Percentiles rank a stretch among this genome's conserved stretches.
Evolutionary conservation across 2,113 vertebrate species (phyloP).

Genomic region (Malurus cyaneus): DNA sequence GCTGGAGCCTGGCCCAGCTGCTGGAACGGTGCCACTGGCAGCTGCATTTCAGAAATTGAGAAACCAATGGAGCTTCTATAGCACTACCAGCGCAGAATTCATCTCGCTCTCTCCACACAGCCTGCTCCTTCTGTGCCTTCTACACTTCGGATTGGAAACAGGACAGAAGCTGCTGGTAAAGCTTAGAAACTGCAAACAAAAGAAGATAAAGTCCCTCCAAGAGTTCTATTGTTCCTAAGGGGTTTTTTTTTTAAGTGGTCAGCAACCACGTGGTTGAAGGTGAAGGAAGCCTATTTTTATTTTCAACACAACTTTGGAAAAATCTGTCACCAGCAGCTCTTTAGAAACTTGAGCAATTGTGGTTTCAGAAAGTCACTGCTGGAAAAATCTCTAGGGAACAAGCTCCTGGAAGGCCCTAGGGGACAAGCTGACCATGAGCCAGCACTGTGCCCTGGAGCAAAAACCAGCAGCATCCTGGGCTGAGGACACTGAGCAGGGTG

Average conservation of each 20-base stretch:
- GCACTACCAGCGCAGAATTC: background rate
- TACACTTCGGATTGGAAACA: background rate
- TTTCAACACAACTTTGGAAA: background rate
- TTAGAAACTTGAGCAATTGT: background rate
- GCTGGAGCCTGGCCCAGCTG: background rate
- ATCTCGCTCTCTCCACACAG: background rate
- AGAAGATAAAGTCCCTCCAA: background rate
- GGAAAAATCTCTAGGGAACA: background rate
- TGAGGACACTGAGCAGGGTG: background rate
- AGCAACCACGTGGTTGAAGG: background rate
- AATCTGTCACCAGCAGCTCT: background rate
- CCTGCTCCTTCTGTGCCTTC: background rate
- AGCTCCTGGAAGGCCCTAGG: background rate
- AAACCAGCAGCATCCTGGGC: background rate
- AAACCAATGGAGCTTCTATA: background rate
- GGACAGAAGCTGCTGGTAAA: background rate
- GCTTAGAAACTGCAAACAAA: background rate
- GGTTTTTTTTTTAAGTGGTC: background rate
- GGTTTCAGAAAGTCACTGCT: background rate
- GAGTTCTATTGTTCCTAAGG: background rate
- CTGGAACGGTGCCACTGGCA: background rate
- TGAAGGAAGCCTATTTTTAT: background rate
- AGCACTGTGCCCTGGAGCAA: background rate
- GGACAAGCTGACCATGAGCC: background rate
- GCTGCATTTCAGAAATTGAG: background rate